Conservation (phyloP, 2,888 invertebrate genomes). For the Axea sp. region DNA sequence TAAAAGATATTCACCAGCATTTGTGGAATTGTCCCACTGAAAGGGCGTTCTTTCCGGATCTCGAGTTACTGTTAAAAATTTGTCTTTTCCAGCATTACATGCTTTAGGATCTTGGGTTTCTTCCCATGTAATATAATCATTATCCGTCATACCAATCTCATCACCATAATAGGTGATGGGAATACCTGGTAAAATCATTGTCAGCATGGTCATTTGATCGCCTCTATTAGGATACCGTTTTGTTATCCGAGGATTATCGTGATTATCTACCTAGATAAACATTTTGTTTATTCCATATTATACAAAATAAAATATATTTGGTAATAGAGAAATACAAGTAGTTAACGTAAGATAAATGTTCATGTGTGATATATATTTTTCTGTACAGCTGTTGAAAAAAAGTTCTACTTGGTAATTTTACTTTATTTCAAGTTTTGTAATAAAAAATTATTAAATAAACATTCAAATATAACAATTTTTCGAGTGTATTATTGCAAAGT, state of each 20-base stretch:
- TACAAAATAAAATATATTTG: no score
- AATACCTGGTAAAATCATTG: conserved; percentile 90
- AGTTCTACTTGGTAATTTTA: no score
- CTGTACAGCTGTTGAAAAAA: no score
- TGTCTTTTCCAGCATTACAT: conserved; percentile 81
- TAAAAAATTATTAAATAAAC: no score
- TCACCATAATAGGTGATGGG: conserved; percentile 93
- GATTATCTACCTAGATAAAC: conserved; percentile 80
- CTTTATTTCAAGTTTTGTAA: no score
- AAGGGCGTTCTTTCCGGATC: conserved; percentile 90
- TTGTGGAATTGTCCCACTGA: conserved; percentile 85
- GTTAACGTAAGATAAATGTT: no score
- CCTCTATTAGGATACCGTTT: conserved; percentile 85
- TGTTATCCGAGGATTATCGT: conserved; percentile 86
- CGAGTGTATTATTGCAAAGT: no score
- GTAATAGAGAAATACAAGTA: no score
- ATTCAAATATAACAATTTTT: no score
- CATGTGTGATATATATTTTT: no score
- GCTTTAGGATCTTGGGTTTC: conserved; percentile 82
- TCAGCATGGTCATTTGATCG: conserved; percentile 92
- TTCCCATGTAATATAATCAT: conserved; percentile 80
- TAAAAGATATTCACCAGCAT: conserved; percentile 80
- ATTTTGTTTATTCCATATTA: neutral
- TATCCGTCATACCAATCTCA: conserved; percentile 86
- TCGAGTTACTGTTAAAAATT: conserved; percentile 82